Evolutionary conservation across 2,113 vertebrate genomes (phyloP).

Genomic region (Trogon melanurus): DNA sequence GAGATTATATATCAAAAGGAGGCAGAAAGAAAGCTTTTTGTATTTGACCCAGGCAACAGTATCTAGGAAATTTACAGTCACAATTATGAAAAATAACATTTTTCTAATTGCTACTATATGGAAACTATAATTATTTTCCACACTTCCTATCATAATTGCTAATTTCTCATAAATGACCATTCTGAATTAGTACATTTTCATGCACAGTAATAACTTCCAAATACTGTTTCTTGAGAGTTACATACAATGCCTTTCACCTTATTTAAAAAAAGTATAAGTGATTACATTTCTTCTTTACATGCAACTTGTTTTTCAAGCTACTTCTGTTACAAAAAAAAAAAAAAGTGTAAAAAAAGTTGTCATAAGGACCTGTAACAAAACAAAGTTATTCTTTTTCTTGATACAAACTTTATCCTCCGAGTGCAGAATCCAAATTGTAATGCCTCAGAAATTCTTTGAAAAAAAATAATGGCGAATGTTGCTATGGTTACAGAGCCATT

Average conservation of each 20-base stretch:
- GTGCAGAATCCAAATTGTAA: conserved; percentile 16
- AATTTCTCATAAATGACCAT: neutral
- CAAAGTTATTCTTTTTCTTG: neutral
- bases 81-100: neutral
- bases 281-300: neutral
- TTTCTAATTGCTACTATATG: neutral
- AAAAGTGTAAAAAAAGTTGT: neutral
- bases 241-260: neutral
- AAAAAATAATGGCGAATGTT: conserved; percentile 34
- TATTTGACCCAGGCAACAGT: neutral
- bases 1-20: neutral
- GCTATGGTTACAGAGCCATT: conserved; percentile 56
- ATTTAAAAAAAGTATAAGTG: neutral
- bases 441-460: conserved; percentile 9
- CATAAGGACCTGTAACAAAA: neutral
- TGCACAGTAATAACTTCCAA: neutral
- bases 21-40: neutral
- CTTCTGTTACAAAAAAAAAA: neutral
- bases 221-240: neutral
- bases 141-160: neutral
- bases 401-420: conserved; percentile 24
- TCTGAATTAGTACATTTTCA: neutral
- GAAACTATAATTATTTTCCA: neutral
- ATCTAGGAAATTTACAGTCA: neutral
- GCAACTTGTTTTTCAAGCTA: neutral